These are phyloP conservation scores for Microplitis demolitor DNA, from an alignment of 1,140 invertebrate species.

Conservation along the genomic window DNA sequence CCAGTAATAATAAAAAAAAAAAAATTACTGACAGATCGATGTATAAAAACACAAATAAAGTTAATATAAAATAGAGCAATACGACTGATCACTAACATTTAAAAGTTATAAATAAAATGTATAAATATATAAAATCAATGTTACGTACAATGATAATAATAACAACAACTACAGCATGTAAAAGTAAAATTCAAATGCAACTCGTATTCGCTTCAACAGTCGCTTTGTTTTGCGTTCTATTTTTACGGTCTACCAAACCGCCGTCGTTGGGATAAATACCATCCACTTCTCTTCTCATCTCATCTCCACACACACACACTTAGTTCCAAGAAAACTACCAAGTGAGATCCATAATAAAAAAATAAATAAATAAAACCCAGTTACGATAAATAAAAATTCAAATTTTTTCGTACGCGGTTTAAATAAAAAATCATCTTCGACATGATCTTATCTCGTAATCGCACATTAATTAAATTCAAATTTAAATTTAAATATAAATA, in stretches of 20 bases:
- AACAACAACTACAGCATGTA: not conserved
- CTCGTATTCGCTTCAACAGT: not conserved
- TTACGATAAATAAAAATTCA: conserved; percentile 28
- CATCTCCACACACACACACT: not conserved
- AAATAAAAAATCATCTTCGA: conserved; percentile 16
- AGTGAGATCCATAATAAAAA: not conserved
- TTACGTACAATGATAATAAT: not conserved
- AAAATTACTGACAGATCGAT: not conserved
- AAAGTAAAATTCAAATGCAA: not conserved
- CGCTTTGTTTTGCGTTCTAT: conserved; percentile 20
- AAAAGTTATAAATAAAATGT: no score
- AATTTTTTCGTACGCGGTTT: conserved; percentile 9
- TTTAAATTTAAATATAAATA: not conserved
- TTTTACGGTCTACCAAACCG: conserved; percentile 14
- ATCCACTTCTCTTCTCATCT: not conserved
- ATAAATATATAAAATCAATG: no score
- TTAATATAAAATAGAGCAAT: no score
- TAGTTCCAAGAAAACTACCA: not conserved
- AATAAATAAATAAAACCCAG: not conserved
- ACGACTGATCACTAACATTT: no score
- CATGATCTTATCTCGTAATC: conserved; percentile 4
- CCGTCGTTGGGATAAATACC: conserved; percentile 16
- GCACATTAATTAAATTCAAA: not conserved
- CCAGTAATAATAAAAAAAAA: not conserved
- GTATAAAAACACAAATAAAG: not conserved